These are phyloP conservation scores for Euura saliciscinereae DNA, from an alignment of 1,140 invertebrate genomes.

Conservation along the genomic window DNA sequence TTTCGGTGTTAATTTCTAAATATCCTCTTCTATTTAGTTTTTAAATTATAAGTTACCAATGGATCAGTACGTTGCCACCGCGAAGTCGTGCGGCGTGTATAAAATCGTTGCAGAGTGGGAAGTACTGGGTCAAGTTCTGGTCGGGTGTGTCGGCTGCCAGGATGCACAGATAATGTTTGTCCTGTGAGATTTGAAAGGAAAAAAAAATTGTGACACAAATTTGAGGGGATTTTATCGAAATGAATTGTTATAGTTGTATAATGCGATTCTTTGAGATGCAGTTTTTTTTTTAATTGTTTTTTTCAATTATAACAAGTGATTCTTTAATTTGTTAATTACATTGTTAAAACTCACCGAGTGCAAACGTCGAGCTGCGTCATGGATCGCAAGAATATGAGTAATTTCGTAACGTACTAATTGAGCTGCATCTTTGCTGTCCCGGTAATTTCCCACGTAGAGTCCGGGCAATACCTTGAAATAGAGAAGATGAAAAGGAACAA, in stretches of 20 bases:
- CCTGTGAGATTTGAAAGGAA: constrained; percentile 63
- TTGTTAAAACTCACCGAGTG: constrained; percentile 71
- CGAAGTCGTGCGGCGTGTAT: constrained; percentile 89
- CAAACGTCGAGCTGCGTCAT: constrained; percentile 87
- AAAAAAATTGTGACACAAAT: background rate
- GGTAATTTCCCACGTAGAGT: constrained; percentile 85
- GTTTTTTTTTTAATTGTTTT: constrained; percentile 19
- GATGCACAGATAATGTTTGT: constrained; percentile 94
- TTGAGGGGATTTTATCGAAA: background rate
- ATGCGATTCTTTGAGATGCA: background rate
- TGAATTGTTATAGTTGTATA: constrained; percentile 6
- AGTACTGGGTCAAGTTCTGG: constrained; percentile 93
- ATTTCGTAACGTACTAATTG: constrained; percentile 90
- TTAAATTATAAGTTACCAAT: constrained; percentile 74
- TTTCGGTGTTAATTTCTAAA: too few species aligned
- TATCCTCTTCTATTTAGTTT: too few species aligned
- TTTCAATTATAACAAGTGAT: background rate
- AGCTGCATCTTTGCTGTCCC: constrained; percentile 89
- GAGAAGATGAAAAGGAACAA: constrained; percentile 1
- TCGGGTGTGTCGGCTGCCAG: constrained; percentile 91
- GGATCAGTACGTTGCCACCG: constrained; percentile 92
- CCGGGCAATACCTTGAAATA: constrained; percentile 79
- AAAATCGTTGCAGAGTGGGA: constrained; percentile 93
- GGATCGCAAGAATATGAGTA: constrained; percentile 94
- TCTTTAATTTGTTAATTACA: constrained; percentile 6